Percentiles rank a stretch among this genome's conserved stretches.
Conservation (phyloP, 2,113 vertebrate species). For the Datnioides undecimradiatus region DNA sequence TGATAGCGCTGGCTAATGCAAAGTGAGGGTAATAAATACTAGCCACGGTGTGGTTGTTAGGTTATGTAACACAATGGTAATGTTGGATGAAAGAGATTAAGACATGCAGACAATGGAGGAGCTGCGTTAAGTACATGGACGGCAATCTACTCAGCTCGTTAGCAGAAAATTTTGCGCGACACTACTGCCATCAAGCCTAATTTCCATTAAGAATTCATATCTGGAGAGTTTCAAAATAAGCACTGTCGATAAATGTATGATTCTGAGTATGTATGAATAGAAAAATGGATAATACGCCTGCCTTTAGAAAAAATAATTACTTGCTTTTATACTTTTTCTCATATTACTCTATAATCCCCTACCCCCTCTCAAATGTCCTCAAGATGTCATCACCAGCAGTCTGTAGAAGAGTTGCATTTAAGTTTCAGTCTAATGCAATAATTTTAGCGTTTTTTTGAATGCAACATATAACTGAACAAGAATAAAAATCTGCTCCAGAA, state of each 20-base stretch:
- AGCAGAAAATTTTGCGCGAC: conserved; percentile 33
- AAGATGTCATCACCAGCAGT: neutral
- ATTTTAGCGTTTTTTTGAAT: neutral
- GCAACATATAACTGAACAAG: neutral
- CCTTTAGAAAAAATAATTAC: neutral
- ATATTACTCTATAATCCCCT: neutral
- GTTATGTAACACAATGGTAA: conserved; percentile 70
- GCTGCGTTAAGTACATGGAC: conserved; percentile 35
- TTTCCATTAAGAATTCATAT: conserved; percentile 68
- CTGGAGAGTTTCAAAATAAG: conserved; percentile 38
- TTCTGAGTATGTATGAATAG: conserved; percentile 41
- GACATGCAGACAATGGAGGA: conserved; percentile 49
- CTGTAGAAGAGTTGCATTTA: neutral
- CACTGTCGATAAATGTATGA: conserved; percentile 25
- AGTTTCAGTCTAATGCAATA: neutral
- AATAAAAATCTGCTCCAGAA: neutral
- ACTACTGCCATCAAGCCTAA: conserved; percentile 49
- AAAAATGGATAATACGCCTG: neutral
- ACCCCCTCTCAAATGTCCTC: neutral
- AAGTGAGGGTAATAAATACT: conserved; percentile 58
- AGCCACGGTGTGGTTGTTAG: conserved; percentile 14
- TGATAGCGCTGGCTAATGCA: conserved; percentile 23
- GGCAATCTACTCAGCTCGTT: conserved; percentile 68
- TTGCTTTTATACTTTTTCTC: neutral
- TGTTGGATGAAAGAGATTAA: conserved; percentile 59